Percentiles rank a stretch among this genome's conserved stretches.
Evolutionary conservation across 2,888 invertebrate genomes (phyloP).

Genomic region (Campopleginae sp.): DNA sequence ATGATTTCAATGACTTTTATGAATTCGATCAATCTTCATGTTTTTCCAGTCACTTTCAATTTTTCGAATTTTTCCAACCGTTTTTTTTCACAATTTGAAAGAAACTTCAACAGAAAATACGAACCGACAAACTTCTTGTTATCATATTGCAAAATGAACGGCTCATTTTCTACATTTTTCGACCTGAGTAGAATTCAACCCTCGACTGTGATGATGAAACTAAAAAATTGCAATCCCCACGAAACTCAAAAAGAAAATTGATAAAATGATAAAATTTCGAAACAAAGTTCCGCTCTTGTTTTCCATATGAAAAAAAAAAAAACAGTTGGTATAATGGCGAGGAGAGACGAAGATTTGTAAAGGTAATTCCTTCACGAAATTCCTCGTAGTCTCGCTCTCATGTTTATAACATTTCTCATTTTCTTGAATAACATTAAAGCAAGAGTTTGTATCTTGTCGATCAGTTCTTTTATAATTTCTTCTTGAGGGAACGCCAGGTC

Average conservation of each 20-base stretch:
- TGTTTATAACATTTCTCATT: slow-evolving; percentile 1
- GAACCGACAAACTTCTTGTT: not conserved
- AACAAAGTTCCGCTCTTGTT: not conserved
- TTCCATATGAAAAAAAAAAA: not conserved
- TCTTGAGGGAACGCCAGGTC: not conserved
- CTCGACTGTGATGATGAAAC: too few species aligned
- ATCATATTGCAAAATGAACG: not conserved
- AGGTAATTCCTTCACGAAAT: not conserved
- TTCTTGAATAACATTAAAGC: not conserved
- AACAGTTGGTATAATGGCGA: not conserved
- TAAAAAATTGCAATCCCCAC: not conserved
- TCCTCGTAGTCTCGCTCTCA: not conserved
- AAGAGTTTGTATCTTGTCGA: not conserved
- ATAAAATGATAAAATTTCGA: not conserved
- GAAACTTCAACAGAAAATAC: not conserved
- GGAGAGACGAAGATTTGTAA: not conserved
- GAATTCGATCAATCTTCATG: not conserved
- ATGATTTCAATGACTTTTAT: not conserved
- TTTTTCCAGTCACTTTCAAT: not conserved
- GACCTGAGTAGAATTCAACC: not conserved
- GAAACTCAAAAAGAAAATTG: not conserved
- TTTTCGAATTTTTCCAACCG: not conserved
- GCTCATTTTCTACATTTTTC: not conserved
- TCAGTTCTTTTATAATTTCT: not conserved
- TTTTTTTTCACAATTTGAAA: not conserved